A percentile compares a stretch with the other conserved stretches of the same genome.
phyloP scores from a whole-genome alignment of 30 jellyfish, hydroid and myxozoan genomes.

The Chironex yamaguchii region DNA sequence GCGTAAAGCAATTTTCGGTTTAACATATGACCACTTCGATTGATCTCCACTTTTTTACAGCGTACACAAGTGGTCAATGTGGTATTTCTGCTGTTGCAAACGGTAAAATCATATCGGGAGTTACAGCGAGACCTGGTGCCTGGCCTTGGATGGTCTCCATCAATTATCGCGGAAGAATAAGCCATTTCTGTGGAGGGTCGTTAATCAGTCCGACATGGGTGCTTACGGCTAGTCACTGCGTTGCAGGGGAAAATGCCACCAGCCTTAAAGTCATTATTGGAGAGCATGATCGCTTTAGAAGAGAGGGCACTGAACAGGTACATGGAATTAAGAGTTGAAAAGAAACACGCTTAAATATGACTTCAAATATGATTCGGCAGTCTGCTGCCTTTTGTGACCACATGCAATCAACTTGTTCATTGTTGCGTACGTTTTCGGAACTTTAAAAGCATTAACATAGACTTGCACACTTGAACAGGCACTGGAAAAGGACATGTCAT shows the following conservation, averaged over 20 bases:
- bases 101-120: slow-evolving; percentile 64
- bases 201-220: slow-evolving; percentile 61
- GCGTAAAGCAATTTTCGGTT: too few relatives aligned
- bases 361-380: too few relatives aligned
- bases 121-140: slow-evolving; percentile 47
- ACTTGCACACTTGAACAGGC: too few relatives aligned
- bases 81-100: neutral
- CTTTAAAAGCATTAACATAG: too few relatives aligned
- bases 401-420: too few relatives aligned
- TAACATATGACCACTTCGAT: too few relatives aligned
- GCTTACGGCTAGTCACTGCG: slow-evolving; percentile 92
- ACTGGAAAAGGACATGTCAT: too few relatives aligned
- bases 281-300: slow-evolving; percentile 51
- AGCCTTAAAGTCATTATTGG: slow-evolving; percentile 66
- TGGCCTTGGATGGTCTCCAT: slow-evolving; percentile 95
- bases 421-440: too few relatives aligned
- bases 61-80: too few relatives aligned
- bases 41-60: too few relatives aligned
- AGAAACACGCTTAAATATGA: too few relatives aligned
- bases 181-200: slow-evolving; percentile 90
- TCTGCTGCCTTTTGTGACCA: too few relatives aligned
- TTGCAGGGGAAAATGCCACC: neutral
- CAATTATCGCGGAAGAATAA: slow-evolving; percentile 33
- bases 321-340: slow-evolving; percentile 17
- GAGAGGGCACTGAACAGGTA: slow-evolving; percentile 75